Evolutionary conservation across 2,888 invertebrate genomes (phyloP).

Genomic region (Limnephilus rhombicus): DNA sequence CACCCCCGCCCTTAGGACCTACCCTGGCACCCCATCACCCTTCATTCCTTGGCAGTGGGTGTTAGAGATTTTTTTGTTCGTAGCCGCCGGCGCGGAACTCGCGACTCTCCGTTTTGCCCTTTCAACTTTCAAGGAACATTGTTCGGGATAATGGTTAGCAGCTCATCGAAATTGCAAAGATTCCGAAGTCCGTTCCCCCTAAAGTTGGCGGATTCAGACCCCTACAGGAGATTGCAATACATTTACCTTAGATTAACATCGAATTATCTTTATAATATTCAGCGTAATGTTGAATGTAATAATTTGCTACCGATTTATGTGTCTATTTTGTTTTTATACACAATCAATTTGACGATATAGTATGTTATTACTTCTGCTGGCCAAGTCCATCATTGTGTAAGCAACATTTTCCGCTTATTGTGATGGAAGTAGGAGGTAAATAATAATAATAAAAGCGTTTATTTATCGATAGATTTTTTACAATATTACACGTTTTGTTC

Average conservation of each 20-base stretch:
- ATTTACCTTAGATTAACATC: neutral
- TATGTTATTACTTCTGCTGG: too few relatives aligned
- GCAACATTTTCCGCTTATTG: too few relatives aligned
- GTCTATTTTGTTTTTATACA: too few relatives aligned
- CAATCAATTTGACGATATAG: too few relatives aligned
- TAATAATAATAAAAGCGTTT: too few relatives aligned
- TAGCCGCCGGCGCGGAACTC: conserved; percentile 21
- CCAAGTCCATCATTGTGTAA: too few relatives aligned
- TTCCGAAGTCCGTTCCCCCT: neutral
- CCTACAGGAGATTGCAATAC: neutral
- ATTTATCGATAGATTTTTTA: too few relatives aligned
- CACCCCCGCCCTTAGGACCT: neutral
- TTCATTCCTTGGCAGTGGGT: neutral
- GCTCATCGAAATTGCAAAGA: conserved; percentile 12
- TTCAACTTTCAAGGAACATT: conserved; percentile 18
- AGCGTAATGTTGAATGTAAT: neutral
- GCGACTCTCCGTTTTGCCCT: conserved; percentile 4
- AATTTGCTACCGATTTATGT: neutral
- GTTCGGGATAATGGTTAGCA: neutral
- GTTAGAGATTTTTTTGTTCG: neutral
- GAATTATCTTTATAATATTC: neutral
- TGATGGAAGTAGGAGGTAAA: too few relatives aligned
- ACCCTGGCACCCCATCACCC: neutral
- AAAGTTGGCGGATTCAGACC: neutral
- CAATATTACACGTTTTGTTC: too few relatives aligned